These are phyloP conservation scores for Pteropus rufus DNA, from an alignment of 2,797 vertebrate species.

Conservation along the genomic window DNA sequence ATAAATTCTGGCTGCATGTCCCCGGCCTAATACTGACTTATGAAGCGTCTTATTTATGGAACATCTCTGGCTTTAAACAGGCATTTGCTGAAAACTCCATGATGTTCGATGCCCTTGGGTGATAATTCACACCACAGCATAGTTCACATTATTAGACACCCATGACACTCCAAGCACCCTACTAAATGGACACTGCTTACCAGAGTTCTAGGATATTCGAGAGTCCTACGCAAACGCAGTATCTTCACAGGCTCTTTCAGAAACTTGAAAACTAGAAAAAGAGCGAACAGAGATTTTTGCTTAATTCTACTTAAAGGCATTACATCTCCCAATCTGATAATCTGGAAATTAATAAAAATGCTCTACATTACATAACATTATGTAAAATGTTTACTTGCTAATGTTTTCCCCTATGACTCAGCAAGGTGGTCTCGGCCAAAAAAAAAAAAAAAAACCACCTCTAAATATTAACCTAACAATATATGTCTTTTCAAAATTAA, in stretches of 20 bases:
- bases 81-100: neutral
- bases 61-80: neutral
- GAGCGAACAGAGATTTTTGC: neutral
- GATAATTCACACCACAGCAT: neutral
- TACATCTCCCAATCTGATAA: neutral
- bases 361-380: neutral
- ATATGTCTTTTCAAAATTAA: neutral
- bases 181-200: neutral
- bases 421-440: neutral
- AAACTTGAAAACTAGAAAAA: neutral
- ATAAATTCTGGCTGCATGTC: neutral
- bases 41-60: neutral
- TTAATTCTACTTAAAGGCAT: neutral
- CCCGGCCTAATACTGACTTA: neutral
- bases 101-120: neutral
- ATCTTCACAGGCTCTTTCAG: neutral
- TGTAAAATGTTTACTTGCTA: slow-evolving; percentile 6
- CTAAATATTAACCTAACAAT: neutral
- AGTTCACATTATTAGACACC: neutral
- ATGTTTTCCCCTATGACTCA: neutral
- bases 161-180: neutral
- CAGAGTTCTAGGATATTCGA: neutral
- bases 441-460: neutral
- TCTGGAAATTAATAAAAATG: neutral
- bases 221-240: neutral